Evolutionary conservation across 2,888 invertebrate species (phyloP), one percentile per base, ranked within the genome.

Genomic region (Nebria salina): DNA sequence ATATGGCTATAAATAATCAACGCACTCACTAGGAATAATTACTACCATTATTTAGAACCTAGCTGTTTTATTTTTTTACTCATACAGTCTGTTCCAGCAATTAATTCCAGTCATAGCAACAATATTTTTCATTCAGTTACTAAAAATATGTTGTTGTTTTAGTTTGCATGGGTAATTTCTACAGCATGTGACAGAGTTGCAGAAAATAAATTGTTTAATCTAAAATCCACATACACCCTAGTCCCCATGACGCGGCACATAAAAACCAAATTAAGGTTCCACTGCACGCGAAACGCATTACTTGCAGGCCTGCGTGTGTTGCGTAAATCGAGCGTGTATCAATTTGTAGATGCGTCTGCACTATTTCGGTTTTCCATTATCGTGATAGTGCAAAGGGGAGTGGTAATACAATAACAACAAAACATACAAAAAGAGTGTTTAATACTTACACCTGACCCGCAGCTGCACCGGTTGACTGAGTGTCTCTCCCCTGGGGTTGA

Each of bases 401-500:
- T 65, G 66, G 65, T 13, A 76, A 82, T 72, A 75, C 81, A 81
- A 77, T 82, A 82, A 75, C 76, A 80, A 68, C 74, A 54, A 6
- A 13, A 8, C 7, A 8, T 54, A 54, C 54, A 54, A 54, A 54
- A 13, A 54, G 54, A 54, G 6, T 54, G 8, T 9, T 6, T 54
- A 54, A 54, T 85, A 94, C 96, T 95, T 89, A 96, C 96, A 96
- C 89, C 95, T 93, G 87, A 96, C 95, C 85, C 95, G 92, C 34
- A 96, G 91, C 85, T 92, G 92, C 42, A 96, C 95, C 76, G 93
- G 91, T 82, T 94, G 92, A 86, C 96, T 96, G 83, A 94, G 92
- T 5, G 95, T 95, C 88, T 96, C 96, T 13, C 96, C 96, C 76
- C 94, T 92, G 80, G 94, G 93, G 89, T 97, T 97, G 84, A 94